These are phyloP conservation scores for Itoplectis maculator DNA, from an alignment of 2,888 invertebrate species.

Conservation along the genomic window DNA sequence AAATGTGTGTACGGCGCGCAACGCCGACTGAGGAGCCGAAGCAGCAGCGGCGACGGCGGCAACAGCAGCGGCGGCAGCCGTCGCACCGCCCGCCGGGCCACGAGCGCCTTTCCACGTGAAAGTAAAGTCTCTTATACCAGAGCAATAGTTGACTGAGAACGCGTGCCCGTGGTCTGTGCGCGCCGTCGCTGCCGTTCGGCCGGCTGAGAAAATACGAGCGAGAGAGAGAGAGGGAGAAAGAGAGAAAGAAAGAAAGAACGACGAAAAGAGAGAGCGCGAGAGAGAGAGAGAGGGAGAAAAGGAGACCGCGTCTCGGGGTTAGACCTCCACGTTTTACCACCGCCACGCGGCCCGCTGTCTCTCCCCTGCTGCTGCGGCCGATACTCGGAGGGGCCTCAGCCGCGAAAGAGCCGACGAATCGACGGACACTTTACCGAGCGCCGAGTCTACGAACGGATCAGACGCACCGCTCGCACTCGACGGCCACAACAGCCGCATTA, in stretches of 20 bases:
- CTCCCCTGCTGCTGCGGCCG: constrained; percentile 8
- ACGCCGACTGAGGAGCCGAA: constrained; percentile 31
- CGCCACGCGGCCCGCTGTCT: constrained; percentile 46
- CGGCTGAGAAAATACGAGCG: constrained; percentile 25
- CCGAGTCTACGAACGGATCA: constrained; percentile 72
- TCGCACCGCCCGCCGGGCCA: constrained; percentile 43
- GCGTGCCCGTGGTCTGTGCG: constrained; percentile 72
- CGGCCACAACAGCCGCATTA: not conserved
- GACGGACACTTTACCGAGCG: constrained; percentile 75
- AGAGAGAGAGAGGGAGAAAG: constrained; percentile 14
- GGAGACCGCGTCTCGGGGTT: constrained; percentile 44
- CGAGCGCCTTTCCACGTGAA: constrained; percentile 68
- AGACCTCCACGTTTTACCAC: constrained; percentile 71
- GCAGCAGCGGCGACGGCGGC: not conserved
- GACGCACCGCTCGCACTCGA: constrained; percentile 28
- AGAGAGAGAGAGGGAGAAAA: constrained; percentile 41
- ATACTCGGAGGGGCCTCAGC: constrained; percentile 23
- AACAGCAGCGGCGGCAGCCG: not conserved
- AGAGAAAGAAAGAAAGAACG: constrained; percentile 12
- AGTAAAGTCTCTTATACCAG: constrained; percentile 69
- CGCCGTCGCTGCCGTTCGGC: not conserved
- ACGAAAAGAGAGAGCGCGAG: constrained; percentile 8
- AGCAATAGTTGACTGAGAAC: constrained; percentile 76
- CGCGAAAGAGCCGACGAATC: constrained; percentile 64
- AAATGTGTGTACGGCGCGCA: not conserved